Evolutionary conservation across 2,113 vertebrate genomes (phyloP), one percentile per base, ranked within the genome.

Genomic region (Sylvilagus bachmani): DNA sequence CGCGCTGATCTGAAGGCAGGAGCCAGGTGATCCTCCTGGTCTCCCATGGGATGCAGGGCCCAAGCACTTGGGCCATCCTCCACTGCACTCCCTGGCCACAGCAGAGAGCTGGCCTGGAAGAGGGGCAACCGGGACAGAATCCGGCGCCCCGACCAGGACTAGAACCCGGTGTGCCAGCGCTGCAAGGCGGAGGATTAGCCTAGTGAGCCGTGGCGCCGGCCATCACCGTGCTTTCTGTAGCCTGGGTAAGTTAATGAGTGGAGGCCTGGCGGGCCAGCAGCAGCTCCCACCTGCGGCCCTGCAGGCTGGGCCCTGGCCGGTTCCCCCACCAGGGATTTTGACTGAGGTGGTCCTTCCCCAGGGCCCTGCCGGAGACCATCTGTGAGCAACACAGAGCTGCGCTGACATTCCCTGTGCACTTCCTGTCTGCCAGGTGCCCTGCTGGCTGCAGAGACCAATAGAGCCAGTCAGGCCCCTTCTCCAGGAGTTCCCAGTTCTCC

Each of bases 401-500:
- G 0, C 16, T 38, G 73, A 51, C n/a, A 55, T 27, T 89, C 86
- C 74, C 81, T 36, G 64, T 78, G 33, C 53, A 24, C 33, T 55
- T 84, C 73, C 88, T 92, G 33, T 82, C 81, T 87, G 62, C 85
- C 5, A 0, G 75, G 36, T 33, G 74, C 58, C 4, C 10, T 21
- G 86, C 84, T 77, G 80, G 86, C 94, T 95, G 31, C 51, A 62
- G 61, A 71, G 80, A 86, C 92, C 67, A 53, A 19, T 27, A 82
- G 92, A 92, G 74, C 78, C 73, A 86, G 88, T 29, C 64, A 74
- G 85, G 84, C 69, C 73, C 88, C 87, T 95, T 95, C 94, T 95
- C 90, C 86, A 93, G 92, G 96, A 97, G 92, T 92, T 95, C 90
- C 79, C 70, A 70, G 75, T 95, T 44, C 97, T 96, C 92, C 75